phyloP scores from a whole-genome alignment of 2,888 invertebrate genomes.

The Mesorhabditis sp. region DNA sequence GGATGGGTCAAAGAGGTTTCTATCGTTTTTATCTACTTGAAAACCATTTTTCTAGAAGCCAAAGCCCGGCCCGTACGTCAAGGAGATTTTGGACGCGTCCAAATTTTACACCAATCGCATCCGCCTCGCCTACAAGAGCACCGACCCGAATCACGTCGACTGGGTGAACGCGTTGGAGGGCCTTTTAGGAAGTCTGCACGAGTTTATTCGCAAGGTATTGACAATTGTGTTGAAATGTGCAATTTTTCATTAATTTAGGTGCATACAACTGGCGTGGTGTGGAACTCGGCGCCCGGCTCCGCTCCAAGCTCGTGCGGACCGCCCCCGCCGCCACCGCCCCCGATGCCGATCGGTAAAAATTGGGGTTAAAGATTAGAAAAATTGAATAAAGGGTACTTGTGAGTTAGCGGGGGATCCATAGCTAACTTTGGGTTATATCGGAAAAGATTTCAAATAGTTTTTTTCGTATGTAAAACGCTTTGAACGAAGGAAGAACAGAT shows the following conservation, averaged over 20 bases:
- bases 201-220: slow-evolving; percentile 76
- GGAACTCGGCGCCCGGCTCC: slow-evolving; percentile 66
- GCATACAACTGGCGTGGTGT: slow-evolving; percentile 95
- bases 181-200: slow-evolving; percentile 78
- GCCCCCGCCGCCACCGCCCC: slow-evolving; percentile 55
- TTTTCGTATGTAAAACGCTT: too few relatives aligned
- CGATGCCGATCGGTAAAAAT: slow-evolving; percentile 22
- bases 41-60: slow-evolving; percentile 67
- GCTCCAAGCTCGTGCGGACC: slow-evolving; percentile 34
- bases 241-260: slow-evolving; percentile 57
- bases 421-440: too few relatives aligned
- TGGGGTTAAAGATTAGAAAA: too few relatives aligned
- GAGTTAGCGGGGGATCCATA: too few relatives aligned
- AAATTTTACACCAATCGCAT: slow-evolving; percentile 97
- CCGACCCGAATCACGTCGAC: slow-evolving; percentile 79
- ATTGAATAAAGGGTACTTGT: too few relatives aligned
- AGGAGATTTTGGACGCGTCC: slow-evolving; percentile 96
- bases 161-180: slow-evolving; percentile 92
- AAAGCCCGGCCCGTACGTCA: slow-evolving; percentile 89
- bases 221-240: too few relatives aligned
- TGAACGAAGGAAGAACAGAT: too few relatives aligned
- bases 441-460: too few relatives aligned
- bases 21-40: too few relatives aligned
- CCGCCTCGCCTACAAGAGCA: slow-evolving; percentile 94
- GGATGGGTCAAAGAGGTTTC: slow-evolving; percentile 84